Conservation (phyloP, 2,888 invertebrate genomes). For the Nomada fucata region DNA sequence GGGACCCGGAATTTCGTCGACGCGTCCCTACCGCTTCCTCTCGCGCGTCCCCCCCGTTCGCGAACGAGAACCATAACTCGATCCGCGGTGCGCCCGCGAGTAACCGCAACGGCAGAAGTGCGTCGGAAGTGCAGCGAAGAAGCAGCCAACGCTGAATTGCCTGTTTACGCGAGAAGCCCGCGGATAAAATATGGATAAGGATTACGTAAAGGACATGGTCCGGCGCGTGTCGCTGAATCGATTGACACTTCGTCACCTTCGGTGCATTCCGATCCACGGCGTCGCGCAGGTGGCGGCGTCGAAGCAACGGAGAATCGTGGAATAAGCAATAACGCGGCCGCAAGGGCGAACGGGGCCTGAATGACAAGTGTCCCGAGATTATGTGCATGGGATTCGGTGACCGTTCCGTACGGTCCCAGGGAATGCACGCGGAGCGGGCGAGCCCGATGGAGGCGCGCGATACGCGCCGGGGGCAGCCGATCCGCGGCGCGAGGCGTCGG, state of each 20-base stretch:
- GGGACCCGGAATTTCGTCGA: not conserved
- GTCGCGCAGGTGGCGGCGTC: not conserved
- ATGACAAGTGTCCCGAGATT: not conserved
- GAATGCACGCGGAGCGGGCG: not conserved
- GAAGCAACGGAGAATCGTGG: not conserved
- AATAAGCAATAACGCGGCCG: not conserved
- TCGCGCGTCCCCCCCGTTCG: too few species aligned
- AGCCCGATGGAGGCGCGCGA: too few species aligned
- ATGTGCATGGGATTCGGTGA: not conserved
- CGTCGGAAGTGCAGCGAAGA: slow-evolving; percentile 26
- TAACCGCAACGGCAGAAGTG: slow-evolving; percentile 29
- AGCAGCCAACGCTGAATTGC: not conserved
- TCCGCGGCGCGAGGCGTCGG: not conserved
- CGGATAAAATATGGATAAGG: slow-evolving; percentile 47
- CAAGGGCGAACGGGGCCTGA: not conserved
- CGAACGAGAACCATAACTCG: not conserved
- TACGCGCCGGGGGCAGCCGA: too few species aligned
- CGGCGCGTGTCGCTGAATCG: slow-evolving; percentile 9
- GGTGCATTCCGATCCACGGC: not conserved
- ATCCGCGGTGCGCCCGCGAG: not conserved
- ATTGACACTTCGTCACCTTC: slow-evolving; percentile 2
- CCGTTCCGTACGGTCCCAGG: not conserved
- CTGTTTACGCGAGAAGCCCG: slow-evolving; percentile 33
- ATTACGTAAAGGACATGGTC: slow-evolving; percentile 39
- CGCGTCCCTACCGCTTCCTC: not conserved